Evolutionary conservation across 2,888 invertebrate species (phyloP), one percentile per base, ranked within the genome.

Genomic region (Ichneumoninae sp.): DNA sequence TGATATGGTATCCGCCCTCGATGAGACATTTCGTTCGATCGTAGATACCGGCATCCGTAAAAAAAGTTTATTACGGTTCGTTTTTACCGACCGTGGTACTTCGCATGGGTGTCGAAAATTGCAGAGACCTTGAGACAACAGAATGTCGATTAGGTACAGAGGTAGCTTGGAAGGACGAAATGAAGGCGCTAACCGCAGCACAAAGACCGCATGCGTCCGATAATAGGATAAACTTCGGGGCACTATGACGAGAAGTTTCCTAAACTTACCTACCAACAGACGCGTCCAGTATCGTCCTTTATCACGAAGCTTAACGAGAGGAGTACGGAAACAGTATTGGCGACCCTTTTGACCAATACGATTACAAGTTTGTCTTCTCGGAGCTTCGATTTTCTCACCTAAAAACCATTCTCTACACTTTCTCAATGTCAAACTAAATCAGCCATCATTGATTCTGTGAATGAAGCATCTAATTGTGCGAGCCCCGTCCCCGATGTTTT

Each of bases 341-440:
- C 83, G 73, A 77, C 83, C 77, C 74, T 16, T 33, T 77, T 78
- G 40, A 84, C 81, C 68, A 52, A 73, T 40, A 81, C 3, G 57
- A 57, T 84, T 81, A 84, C 71, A 30, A 47, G 44, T 40, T 69
- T 57, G 7, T n/a, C 40, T 22, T 6, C 57, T 22, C 6, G 40
- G 54, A 52, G 44, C 68, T 69, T 77, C 83, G 68, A 84, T 77
- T 76, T 47, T 63, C 73, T 63, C 54, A 60, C 36, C 60, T 50
- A 63, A 81, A 74, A 84, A 60, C 73, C 47, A n/a, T 30, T 36
- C 30, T 50, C 50, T 13, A 13, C 66, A 47, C 40, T 84, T 69
- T 77, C 63, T 44, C 73, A 36, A 65, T 73, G 52, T 44, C 73
- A 47, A 70, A 54, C 66, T n/a, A 65, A 22, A 40, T 16, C 57